Percentiles rank a stretch among this genome's conserved stretches.
Conservation (phyloP, 2,888 invertebrate genomes). For the Apocheima hispidaria region DNA sequence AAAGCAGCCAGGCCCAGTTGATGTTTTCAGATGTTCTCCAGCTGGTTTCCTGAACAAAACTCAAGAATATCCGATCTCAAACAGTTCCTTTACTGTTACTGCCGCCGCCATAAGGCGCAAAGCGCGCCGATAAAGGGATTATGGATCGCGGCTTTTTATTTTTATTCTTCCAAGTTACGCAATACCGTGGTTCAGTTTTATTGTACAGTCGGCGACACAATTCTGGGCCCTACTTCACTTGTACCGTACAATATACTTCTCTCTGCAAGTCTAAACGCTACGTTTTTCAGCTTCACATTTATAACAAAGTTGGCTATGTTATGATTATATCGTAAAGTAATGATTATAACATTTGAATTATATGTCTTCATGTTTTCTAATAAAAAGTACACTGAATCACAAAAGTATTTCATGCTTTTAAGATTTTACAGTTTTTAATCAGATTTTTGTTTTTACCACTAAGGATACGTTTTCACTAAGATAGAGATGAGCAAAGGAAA, state of each 20-base stretch:
- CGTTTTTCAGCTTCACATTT: background rate
- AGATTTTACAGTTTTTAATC: no score
- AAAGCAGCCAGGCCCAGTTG: background rate
- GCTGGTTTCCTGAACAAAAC: background rate
- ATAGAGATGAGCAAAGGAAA: no score
- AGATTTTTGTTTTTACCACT: no score
- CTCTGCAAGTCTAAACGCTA: background rate
- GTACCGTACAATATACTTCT: background rate
- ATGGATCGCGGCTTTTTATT: conserved; percentile 27
- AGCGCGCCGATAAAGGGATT: conserved; percentile 29
- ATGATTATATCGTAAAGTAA: no score
- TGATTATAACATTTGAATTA: no score
- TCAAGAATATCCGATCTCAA: conserved; percentile 20
- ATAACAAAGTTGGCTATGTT: no score
- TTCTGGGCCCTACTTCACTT: background rate
- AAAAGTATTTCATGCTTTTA: no score
- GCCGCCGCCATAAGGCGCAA: conserved; percentile 23
- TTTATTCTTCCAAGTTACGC: conserved; percentile 32
- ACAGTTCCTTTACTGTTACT: conserved; percentile 20
- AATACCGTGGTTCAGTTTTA: conserved; percentile 22
- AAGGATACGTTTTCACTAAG: no score
- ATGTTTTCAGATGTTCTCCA: background rate
- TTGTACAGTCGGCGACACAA: conserved; percentile 13
- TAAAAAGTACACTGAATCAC: no score
- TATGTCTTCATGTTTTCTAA: no score